Evolutionary conservation across 2,888 invertebrate genomes (phyloP), one percentile per base, ranked within the genome.

Genomic region (Tachina fera): DNA sequence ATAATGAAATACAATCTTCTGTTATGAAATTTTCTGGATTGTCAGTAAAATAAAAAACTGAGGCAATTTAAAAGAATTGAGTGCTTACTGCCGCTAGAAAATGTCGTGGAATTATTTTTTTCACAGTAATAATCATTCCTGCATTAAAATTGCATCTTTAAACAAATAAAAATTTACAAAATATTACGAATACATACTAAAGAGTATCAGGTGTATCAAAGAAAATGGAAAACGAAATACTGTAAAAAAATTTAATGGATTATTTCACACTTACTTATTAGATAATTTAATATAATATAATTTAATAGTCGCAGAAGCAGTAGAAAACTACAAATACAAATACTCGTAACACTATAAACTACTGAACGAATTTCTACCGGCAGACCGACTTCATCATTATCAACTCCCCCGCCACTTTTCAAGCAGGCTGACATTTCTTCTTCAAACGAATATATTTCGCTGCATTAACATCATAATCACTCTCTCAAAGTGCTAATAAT

Each of bases 211-310:
- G 51, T 83, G 83, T 31, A 77, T 71, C 72, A 71, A 72, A 78
- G 78, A 39, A 61, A 75, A 79, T 71, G 60, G 58, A 76, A 47
- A 53, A 61, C 45, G 74, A 76, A 76, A 63, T 68, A 41, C 19
- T 58, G 49, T 60, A 67, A 83, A 71, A 51, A 68, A 47, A 47
- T 58, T 79, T 61, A 39, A 47, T 80, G 56, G 79, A n/a, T 76
- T 83, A 86, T 86, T 83, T 76, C 53, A 80, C 58, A 86, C 86
- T 83, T 80, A 86, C 86, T 83, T 80, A 86, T 83, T 83, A 83
- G 80, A 83, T 83, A 83, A 80, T 83, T 80, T 80, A 47, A 58
- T 68, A 61, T 79, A n/a, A n/a, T n/a, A n/a, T 9, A 61, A 53
- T 77, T 53, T 81, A 45, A 58, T 70, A 61, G 39, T 31, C 31